Conservation (phyloP, 2,797 vertebrate species). For the Threskiornis aethiopicus region DNA sequence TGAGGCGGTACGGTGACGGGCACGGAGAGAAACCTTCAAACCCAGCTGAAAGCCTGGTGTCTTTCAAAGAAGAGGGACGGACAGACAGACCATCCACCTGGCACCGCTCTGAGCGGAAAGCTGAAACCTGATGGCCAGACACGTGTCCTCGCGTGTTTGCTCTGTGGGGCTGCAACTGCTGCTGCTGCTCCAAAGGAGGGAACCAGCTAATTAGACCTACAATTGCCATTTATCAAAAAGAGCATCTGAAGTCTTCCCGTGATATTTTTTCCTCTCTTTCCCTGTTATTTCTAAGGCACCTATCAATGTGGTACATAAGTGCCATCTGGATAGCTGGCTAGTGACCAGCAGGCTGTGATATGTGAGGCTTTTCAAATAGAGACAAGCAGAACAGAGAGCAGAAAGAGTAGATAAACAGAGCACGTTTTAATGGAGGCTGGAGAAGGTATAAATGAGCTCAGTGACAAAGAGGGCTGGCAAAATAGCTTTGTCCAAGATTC, state of each 20-base stretch:
- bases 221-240: slow-evolving; percentile 15
- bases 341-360: slow-evolving; percentile 15
- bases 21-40: neutral
- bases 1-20: neutral
- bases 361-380: slow-evolving; percentile 1
- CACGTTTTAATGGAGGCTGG: neutral
- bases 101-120: neutral
- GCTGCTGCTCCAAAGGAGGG: neutral
- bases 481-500: neutral
- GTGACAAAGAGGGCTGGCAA: neutral
- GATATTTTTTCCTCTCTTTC: neutral
- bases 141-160: neutral
- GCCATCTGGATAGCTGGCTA: slow-evolving; percentile 52
- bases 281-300: slow-evolving; percentile 10
- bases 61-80: neutral
- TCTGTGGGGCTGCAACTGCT: neutral
- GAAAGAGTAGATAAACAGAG: neutral
- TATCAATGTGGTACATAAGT: neutral
- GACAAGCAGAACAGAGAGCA: neutral
- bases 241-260: slow-evolving; percentile 1
- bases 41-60: neutral
- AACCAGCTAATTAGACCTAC: neutral
- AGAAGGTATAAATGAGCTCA: neutral
- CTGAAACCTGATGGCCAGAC: neutral
- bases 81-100: neutral